Base-by-base conservation (phyloP, 2,113 vertebrate genomes). In the Martes martes region DNA sequence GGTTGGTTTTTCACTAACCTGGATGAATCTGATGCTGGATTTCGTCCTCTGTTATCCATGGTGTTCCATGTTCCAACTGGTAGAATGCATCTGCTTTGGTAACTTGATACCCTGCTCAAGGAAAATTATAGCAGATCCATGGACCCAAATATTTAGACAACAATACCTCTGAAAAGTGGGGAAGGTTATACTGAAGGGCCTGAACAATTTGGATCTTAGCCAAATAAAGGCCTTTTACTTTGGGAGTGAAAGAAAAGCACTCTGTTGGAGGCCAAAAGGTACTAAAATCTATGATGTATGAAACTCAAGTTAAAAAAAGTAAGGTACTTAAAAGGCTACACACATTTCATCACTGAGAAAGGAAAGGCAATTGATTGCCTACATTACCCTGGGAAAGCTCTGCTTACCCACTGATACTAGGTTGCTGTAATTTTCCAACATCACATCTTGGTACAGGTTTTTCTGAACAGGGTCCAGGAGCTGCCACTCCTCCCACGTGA, bases 401-500 rank as follows among this genome's bases (percentile, higher is more conserved):
- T 83, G 7, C 89, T 86, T 80, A 96, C 73, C 92, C 52, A 96
- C 7, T 55, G 92, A 91, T 36, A 81, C 13, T 9, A 94, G 89
- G 74, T 76, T 91, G 74, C 67, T 91, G 11, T 81, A 91, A 74
- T 74, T 94, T 86, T 94, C 92, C 82, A 91, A 52, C 88, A 91
- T 94, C 73, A 94, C 73, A 52, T 91, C 80, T 86, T 71, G 74
- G 57, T 86, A 94, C 45, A 94, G 55, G 45, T 57, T 81, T 88
- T 65, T 91, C 92, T 91, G 81, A 74, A 80, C 0, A 13, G 14
- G 52, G 55, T 91, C 73, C n/a, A 86, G n/a, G 45, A 79, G n/a
- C 74, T 81, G 73, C 92, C 92, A 96, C 24, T 96, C 92, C 13
- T 81, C 73, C 81, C 63, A 74, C 8, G 81, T 96, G 73, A 94